Conservation (phyloP, 2,113 vertebrate genomes). For the Daphoenositta chrysoptera region DNA sequence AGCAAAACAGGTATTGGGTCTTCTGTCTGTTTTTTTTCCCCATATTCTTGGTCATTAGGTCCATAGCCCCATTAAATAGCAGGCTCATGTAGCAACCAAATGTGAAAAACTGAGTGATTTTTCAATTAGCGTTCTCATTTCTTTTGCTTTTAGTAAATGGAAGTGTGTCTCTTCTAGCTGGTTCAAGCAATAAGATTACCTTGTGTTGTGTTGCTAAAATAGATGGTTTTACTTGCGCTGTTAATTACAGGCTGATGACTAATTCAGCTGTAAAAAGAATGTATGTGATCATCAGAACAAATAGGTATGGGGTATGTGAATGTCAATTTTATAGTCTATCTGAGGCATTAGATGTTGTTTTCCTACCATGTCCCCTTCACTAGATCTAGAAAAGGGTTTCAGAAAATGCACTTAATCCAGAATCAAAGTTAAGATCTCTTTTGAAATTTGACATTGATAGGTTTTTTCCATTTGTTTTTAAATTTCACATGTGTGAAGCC, state of each 20-base stretch:
- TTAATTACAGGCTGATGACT: background rate
- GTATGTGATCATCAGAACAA: background rate
- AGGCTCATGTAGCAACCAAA: background rate
- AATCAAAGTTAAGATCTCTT: background rate
- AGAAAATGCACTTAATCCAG: background rate
- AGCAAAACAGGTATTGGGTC: background rate
- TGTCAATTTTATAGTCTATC: background rate
- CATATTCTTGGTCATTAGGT: background rate
- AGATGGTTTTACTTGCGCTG: background rate
- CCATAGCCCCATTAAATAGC: background rate
- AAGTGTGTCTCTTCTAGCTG: background rate
- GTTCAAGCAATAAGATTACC: background rate
- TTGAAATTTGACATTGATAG: background rate
- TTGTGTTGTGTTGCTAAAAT: background rate
- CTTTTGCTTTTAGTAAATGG: background rate
- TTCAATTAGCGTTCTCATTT: background rate
- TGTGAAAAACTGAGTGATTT: background rate
- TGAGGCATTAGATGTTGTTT: background rate
- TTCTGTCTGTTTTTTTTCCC: background rate
- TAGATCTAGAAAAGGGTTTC: background rate
- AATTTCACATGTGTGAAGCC: background rate
- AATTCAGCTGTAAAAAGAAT: background rate
- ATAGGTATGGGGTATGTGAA: background rate
- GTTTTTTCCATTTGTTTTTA: background rate
- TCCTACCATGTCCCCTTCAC: background rate